These are phyloP conservation scores for Pollenia amentaria DNA, from an alignment of 2,888 invertebrate genomes.

Conservation along the genomic window DNA sequence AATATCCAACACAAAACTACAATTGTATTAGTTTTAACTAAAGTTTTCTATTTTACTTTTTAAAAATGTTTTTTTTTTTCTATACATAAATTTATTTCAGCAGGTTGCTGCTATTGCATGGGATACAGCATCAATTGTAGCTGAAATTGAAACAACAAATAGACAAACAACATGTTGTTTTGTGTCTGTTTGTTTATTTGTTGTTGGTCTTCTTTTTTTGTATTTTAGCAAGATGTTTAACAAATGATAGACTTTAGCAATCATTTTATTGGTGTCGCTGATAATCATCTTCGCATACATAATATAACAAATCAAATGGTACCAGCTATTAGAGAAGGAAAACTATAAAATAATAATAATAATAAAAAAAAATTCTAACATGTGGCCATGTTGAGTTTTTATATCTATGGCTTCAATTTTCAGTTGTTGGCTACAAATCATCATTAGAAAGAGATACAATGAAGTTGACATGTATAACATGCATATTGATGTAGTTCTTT, in stretches of 20 bases:
- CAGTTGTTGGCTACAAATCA: conserved; percentile 24
- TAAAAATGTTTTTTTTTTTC: conserved; percentile 2
- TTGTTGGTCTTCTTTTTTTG: too few species aligned
- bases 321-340: conserved; percentile 24
- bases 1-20: neutral
- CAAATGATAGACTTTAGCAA: conserved; percentile 79
- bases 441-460: conserved; percentile 48
- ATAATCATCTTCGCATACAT: conserved; percentile 77
- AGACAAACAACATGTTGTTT: conserved; percentile 77
- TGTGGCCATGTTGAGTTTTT: conserved; percentile 22
- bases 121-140: conserved; percentile 7
- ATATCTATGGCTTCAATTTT: neutral
- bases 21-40: conserved; percentile 53
- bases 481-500: conserved; percentile 10
- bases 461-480: conserved; percentile 20
- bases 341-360: conserved; percentile 5
- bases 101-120: conserved; percentile 27
- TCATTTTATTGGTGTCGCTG: conserved; percentile 82
- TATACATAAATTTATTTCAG: conserved; percentile 33
- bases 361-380: conserved; percentile 2
- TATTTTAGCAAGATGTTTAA: conserved; percentile 58
- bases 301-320: conserved; percentile 63
- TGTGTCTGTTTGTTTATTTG: conserved; percentile 39
- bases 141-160: conserved; percentile 58
- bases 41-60: conserved; percentile 12